Conservation (phyloP, 2,888 invertebrate genomes). For the Luperina nickerlii region DNA sequence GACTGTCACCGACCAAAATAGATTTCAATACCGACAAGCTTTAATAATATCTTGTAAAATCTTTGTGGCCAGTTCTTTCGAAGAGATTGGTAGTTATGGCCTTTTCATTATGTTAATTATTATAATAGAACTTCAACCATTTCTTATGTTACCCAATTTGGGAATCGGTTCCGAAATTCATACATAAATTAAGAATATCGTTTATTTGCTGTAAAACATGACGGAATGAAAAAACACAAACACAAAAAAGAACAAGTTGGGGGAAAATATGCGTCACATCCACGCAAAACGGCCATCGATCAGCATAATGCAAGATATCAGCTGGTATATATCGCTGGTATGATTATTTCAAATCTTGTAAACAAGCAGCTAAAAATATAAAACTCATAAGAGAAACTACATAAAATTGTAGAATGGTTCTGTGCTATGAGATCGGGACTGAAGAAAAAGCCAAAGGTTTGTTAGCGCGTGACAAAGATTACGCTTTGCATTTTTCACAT, state of each 20-base stretch:
- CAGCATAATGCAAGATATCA: background rate
- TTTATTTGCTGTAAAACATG: background rate
- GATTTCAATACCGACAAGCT: slow-evolving; percentile 26
- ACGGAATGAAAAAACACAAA: background rate
- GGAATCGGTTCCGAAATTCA: background rate
- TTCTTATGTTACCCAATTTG: background rate
- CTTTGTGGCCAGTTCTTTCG: background rate
- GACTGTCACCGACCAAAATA: slow-evolving; percentile 40
- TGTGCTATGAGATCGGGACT: slow-evolving; percentile 16
- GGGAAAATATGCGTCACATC: background rate
- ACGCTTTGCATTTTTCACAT: slow-evolving; percentile 56
- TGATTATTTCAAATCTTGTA: background rate
- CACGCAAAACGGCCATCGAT: background rate
- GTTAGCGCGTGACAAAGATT: slow-evolving; percentile 42
- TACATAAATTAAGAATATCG: background rate
- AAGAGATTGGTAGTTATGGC: background rate
- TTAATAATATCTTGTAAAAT: slow-evolving; percentile 10
- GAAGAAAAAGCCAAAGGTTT: slow-evolving; percentile 38
- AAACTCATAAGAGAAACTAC: slow-evolving; percentile 12
- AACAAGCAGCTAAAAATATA: background rate
- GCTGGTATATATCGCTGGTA: background rate
- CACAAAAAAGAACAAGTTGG: background rate
- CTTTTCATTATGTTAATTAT: background rate
- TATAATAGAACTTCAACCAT: background rate
- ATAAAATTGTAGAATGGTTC: background rate